Evolutionary conservation across 2,888 invertebrate genomes (phyloP), one percentile per base, ranked within the genome.

Genomic region (Muschampia plurimacula): DNA sequence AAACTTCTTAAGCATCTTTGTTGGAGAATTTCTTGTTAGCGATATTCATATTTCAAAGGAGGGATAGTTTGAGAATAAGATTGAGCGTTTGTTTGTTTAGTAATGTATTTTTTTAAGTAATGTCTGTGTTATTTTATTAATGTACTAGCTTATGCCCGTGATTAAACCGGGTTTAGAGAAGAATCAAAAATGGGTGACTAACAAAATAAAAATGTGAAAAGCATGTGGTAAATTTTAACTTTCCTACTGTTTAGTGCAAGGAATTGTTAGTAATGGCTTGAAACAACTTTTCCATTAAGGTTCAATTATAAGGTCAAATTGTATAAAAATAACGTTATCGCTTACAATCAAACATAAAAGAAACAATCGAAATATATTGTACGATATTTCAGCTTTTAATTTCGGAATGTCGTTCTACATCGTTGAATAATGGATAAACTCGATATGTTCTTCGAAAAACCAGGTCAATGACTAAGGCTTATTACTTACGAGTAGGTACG

Each of bases 351-450:
- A 22, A 55, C 12, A 15, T 15, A 52, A 52, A 52, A 12, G 9
- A 9, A 55, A 55, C 2, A 55, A 46, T 46, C 55, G 55, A 59
- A 28, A 59, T 15, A 59, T 32, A 39, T 62, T 39, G 57, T 67
- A 55, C 36, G 32, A 32, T 32, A 32, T 32, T 13, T 22, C 36
- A 22, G 67, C 67, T 67, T 67, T 67, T 67, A 57, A 57, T 57
- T 67, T 57, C 57, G 13, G 44, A 59, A 67, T 67, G 67, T 67
- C 57, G 10, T 41, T 36, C 8, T 15, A 36, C 22, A 10, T 22
- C 39, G 3, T 41, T 41, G 62, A 41, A 41, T 36, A 62, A 62
- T 62, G 39, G 41, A 62, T 59, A 28, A 22, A 59, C 36, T 57
- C 57, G 15, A n/a, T 39, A 62, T 60, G 12, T 60, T 60, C 36